A percentile compares a stretch with the other conserved stretches of the same genome.
Conservation (phyloP, 2,797 vertebrate genomes). For the Smutsia gigantea region DNA sequence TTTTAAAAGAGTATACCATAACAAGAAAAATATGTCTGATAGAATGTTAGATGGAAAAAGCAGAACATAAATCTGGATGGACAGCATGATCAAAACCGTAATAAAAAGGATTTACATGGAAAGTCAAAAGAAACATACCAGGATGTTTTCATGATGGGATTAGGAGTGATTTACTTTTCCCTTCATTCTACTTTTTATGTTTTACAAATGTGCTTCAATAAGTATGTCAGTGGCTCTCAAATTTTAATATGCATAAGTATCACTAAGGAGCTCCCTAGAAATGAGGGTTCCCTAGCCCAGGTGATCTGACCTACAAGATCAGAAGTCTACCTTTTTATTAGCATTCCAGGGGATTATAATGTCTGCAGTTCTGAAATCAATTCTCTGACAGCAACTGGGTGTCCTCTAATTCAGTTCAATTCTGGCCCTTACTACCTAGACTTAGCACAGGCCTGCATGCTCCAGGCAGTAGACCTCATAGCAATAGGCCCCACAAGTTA, state of each 20-base stretch:
- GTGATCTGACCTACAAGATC: not conserved
- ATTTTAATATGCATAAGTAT: not conserved
- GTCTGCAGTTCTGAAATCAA: not conserved
- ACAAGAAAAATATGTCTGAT: not conserved
- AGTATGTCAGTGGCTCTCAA: rapidly evolving
- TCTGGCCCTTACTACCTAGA: not conserved
- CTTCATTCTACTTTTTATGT: not conserved
- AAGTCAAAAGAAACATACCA: not conserved
- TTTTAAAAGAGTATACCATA: not conserved
- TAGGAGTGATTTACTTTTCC: not conserved
- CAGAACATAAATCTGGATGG: not conserved
- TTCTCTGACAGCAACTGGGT: not conserved
- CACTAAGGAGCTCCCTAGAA: not conserved
- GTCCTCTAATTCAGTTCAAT: not conserved
- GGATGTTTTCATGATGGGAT: too few relatives aligned
- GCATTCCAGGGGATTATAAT: not conserved
- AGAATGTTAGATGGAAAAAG: not conserved
- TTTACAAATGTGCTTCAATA: too few relatives aligned
- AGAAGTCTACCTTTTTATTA: not conserved
- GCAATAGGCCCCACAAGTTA: not conserved
- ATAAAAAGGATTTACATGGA: not conserved
- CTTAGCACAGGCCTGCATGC: not conserved
- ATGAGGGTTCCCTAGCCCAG: not conserved
- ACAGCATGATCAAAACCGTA: not conserved
- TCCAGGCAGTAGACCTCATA: not conserved